phyloP scores from a whole-genome alignment of 1,140 invertebrate species.

The Pollicipes pollicipes region DNA sequence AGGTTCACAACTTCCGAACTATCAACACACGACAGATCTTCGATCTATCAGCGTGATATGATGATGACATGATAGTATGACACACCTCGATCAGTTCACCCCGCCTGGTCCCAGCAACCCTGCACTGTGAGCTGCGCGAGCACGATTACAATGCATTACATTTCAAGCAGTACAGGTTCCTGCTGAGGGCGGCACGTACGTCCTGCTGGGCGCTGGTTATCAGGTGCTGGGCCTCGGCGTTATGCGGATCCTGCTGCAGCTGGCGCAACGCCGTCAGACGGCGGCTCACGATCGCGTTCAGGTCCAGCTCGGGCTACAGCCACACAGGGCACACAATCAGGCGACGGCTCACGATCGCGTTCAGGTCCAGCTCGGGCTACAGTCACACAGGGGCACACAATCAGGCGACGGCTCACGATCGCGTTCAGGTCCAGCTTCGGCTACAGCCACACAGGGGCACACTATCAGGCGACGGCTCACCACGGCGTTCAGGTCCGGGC shows the following conservation, averaged over 20 bases:
- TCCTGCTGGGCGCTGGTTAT: conserved; percentile 54
- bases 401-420: conserved; percentile 64
- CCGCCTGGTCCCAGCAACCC: too few relatives aligned
- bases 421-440: conserved; percentile 50
- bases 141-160: too few relatives aligned
- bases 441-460: too few relatives aligned
- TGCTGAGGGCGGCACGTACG: too few relatives aligned
- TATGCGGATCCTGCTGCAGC: conserved; percentile 57
- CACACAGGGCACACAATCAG: conserved; percentile 62
- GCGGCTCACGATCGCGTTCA: conserved; percentile 63
- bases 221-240: conserved; percentile 48
- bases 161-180: too few relatives aligned
- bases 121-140: too few relatives aligned
- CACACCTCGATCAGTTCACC: too few relatives aligned
- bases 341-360: conserved; percentile 62
- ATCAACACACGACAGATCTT: too few relatives aligned
- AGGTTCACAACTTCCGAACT: too few relatives aligned
- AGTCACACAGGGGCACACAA: too few relatives aligned
- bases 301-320: conserved; percentile 41
- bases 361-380: conserved; percentile 45
- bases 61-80: too few relatives aligned
- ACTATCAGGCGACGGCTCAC: conserved; percentile 66
- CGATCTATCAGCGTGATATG: too few relatives aligned
- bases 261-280: conserved; percentile 63
- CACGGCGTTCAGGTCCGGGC: conserved; percentile 59